A percentile compares a stretch with the other conserved stretches of the same genome.
These are phyloP conservation scores for Drosophila malerkotliana DNA, from an alignment of 1,140 invertebrate species.

Conservation along the genomic window DNA sequence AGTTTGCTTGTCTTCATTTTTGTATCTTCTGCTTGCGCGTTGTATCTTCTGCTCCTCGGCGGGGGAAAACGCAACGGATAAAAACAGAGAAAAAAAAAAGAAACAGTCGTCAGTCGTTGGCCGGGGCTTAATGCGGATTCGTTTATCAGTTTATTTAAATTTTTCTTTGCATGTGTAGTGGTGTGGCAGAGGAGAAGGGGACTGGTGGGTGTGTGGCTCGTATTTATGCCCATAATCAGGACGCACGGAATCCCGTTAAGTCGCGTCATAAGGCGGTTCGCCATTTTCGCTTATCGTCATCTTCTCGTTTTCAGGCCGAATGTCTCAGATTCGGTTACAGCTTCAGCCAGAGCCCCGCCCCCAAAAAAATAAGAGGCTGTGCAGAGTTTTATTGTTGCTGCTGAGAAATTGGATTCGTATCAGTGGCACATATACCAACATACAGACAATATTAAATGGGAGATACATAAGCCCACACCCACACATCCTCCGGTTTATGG, in stretches of 20 bases:
- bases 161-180: conserved; percentile 18
- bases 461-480: conserved; percentile 44
- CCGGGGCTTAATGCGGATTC: conserved; percentile 66
- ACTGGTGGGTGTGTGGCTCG: conserved; percentile 11
- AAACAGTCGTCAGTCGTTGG: conserved; percentile 40
- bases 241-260: conserved; percentile 76
- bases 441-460: conserved; percentile 20
- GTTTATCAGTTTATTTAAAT: conserved; percentile 78
- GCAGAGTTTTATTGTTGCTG: conserved; percentile 71
- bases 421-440: conserved; percentile 33
- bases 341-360: conserved; percentile 44
- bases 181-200: neutral
- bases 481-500: conserved; percentile 69
- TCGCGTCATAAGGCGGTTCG: conserved; percentile 75
- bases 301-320: conserved; percentile 6
- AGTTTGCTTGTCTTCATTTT: conserved; percentile 69
- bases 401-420: conserved; percentile 82
- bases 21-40: conserved; percentile 37
- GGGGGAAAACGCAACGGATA: neutral
- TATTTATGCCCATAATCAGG: conserved; percentile 76
- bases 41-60: conserved; percentile 21
- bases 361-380: conserved; percentile 18
- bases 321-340: conserved; percentile 13
- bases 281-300: conserved; percentile 75
- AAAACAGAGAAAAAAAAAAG: conserved; percentile 17